These are phyloP conservation scores for Monodelphis domestica DNA, from an alignment of 2,797 vertebrate species.

Conservation along the genomic window DNA sequence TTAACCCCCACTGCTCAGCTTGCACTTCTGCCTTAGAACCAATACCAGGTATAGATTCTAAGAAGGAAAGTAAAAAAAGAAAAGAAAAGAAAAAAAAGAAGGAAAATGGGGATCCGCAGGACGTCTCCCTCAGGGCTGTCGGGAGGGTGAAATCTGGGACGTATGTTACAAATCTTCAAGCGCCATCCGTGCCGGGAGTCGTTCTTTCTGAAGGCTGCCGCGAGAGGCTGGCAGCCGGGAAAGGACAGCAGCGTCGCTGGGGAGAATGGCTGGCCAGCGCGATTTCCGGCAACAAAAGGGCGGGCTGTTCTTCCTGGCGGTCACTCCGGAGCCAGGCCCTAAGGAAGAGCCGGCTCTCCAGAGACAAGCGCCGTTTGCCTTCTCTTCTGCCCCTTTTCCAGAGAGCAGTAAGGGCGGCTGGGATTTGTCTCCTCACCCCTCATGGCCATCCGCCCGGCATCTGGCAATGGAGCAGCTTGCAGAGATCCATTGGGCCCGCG, in stretches of 20 bases:
- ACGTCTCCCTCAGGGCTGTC: not conserved
- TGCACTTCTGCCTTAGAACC: too few species aligned
- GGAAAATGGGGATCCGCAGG: not conserved
- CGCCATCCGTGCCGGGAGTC: not conserved
- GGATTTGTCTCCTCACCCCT: not conserved
- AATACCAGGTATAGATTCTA: too few species aligned
- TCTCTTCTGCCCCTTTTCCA: not conserved
- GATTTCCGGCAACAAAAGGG: not conserved
- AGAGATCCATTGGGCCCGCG: too few species aligned
- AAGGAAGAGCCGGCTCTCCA: not conserved
- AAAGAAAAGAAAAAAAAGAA: too few species aligned
- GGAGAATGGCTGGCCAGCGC: not conserved
- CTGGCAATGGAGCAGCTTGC: not conserved
- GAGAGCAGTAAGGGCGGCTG: not conserved
- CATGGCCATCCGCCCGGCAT: not conserved
- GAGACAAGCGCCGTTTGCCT: not conserved
- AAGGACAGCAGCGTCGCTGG: not conserved
- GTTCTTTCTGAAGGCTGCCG: not conserved
- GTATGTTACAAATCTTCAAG: not conserved
- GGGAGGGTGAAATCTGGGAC: not conserved
- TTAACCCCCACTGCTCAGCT: too few species aligned
- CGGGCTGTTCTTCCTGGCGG: not conserved
- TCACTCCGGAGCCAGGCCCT: not conserved
- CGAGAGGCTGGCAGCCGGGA: not conserved
- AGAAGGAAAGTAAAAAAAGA: too few species aligned